Conservation (phyloP, 2,113 vertebrate species). For the Manacus vitellinus region DNA sequence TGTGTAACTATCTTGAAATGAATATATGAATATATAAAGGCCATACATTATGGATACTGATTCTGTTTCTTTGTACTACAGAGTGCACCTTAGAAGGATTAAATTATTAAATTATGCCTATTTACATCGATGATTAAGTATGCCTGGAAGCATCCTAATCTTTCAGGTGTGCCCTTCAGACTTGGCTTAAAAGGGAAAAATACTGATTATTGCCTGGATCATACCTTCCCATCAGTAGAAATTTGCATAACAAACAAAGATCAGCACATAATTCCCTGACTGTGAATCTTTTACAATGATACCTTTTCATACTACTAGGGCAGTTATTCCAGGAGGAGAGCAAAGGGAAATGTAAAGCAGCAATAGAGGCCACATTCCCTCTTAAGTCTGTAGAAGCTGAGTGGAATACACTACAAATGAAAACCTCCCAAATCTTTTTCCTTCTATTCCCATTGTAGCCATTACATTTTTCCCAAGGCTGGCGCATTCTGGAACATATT, state of each 20-base stretch:
- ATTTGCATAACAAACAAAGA: conserved; percentile 42
- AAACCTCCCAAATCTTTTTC: background rate
- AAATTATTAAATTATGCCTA: conserved; percentile 38
- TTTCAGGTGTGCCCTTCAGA: background rate
- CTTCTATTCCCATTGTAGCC: background rate
- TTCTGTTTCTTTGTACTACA: background rate
- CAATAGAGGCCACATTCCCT: background rate
- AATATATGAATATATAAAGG: conserved; percentile 2
- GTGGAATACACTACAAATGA: background rate
- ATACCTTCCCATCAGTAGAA: conserved; percentile 2
- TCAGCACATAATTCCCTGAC: background rate
- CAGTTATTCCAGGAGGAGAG: background rate
- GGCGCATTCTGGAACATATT: background rate
- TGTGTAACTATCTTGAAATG: background rate
- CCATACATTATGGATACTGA: background rate
- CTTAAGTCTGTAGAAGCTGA: background rate
- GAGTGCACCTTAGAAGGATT: background rate
- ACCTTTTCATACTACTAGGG: background rate
- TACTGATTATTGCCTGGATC: conserved; percentile 1
- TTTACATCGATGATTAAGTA: conserved; percentile 4
- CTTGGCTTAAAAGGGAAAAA: background rate
- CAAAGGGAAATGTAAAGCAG: background rate
- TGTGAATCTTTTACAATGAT: conserved; percentile 22
- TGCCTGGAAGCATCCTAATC: background rate
- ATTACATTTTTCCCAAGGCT: background rate